Evolutionary conservation across 2,888 invertebrate species (phyloP).

Genomic region (Tipula helvola): DNA sequence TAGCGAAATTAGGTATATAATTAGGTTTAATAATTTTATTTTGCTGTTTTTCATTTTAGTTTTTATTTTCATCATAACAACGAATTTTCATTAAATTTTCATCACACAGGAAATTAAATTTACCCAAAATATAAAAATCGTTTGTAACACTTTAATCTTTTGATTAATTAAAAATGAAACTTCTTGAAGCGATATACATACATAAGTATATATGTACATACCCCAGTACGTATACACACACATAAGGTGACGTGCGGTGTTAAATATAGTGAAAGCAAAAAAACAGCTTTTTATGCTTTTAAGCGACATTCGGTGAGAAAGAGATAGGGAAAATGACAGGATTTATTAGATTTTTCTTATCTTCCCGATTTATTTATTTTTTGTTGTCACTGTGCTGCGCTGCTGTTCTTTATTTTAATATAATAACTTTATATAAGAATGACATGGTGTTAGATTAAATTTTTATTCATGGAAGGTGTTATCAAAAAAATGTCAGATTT

Average conservation of each 20-base stretch:
- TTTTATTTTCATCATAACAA: background rate
- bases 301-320: background rate
- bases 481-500: background rate
- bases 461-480: constrained; percentile 4
- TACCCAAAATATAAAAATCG: background rate
- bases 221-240: background rate
- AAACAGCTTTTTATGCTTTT: background rate
- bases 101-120: background rate
- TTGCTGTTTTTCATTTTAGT: background rate
- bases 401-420: background rate
- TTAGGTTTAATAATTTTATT: background rate
- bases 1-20: background rate
- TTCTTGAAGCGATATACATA: background rate
- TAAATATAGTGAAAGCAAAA: background rate
- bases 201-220: too few species aligned
- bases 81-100: background rate
- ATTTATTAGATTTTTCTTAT: background rate
- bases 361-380: background rate
- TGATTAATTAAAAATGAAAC: background rate
- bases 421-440: background rate
- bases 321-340: background rate
- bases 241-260: background rate
- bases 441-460: background rate
- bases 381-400: background rate
- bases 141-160: background rate